A percentile compares a stretch with the other conserved stretches of the same genome.
Evolutionary conservation across 1,140 invertebrate species (phyloP).

Genomic region (Hyles euphorbiae): DNA sequence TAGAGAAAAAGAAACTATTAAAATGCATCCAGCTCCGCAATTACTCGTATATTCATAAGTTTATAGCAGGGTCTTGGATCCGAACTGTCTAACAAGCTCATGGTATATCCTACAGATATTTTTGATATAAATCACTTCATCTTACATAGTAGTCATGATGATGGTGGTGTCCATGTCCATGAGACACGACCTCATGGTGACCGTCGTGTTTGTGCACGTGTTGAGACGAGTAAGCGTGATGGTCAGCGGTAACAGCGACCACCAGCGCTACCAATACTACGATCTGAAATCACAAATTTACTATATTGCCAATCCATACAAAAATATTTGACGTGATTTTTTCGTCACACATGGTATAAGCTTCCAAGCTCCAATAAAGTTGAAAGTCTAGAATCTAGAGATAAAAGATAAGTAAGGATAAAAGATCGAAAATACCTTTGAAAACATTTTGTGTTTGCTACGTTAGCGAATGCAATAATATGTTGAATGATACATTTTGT

Average conservation of each 20-base stretch:
- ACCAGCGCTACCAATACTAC: background rate
- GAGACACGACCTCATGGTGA: background rate
- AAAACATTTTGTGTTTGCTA: constrained; percentile 4
- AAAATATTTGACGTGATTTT: too few relatives aligned
- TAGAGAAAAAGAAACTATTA: too few relatives aligned
- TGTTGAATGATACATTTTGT: constrained; percentile 3
- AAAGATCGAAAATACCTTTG: background rate
- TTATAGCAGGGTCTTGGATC: too few relatives aligned
- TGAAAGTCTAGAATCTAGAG: too few relatives aligned
- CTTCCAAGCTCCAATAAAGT: too few relatives aligned
- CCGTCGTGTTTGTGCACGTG: background rate
- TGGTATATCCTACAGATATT: too few relatives aligned
- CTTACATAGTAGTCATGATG: constrained; percentile 1
- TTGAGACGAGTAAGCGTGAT: constrained; percentile 4
- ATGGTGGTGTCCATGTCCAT: background rate
- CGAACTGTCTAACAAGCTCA: too few relatives aligned
- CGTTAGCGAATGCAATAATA: constrained; percentile 1
- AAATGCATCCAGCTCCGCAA: too few relatives aligned
- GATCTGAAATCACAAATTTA: background rate
- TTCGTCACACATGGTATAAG: too few relatives aligned
- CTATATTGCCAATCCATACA: too few relatives aligned
- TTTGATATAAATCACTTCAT: too few relatives aligned
- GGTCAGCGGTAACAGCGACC: background rate
- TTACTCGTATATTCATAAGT: too few relatives aligned
- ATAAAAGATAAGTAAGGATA: background rate